A percentile compares a stretch with the other conserved stretches of the same genome.
phyloP scores from a whole-genome alignment of 1,140 invertebrate species.

The Drosophila dunni region DNA sequence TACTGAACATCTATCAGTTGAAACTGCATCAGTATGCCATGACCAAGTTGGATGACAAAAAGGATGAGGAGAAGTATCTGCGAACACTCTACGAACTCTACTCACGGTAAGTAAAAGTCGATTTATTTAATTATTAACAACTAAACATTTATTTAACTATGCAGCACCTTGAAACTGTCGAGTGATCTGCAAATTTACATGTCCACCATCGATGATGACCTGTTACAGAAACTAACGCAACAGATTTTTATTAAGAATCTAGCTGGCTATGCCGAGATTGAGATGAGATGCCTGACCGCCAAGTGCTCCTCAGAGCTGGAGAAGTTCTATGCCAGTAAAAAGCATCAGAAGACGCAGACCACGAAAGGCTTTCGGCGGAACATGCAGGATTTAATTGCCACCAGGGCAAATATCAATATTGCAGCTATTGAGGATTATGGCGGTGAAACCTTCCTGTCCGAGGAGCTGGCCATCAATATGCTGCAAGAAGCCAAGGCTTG shows the following conservation, averaged over 20 bases:
- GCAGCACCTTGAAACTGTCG: conserved; percentile 90
- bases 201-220: conserved; percentile 92
- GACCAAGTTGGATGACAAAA: conserved; percentile 90
- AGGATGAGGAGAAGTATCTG: conserved; percentile 94
- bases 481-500: conserved; percentile 96
- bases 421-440: conserved; percentile 97
- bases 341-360: conserved; percentile 96
- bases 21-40: conserved; percentile 95
- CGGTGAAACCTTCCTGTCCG: conserved; percentile 98
- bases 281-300: conserved; percentile 91
- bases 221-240: conserved; percentile 91
- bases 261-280: conserved; percentile 89
- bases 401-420: conserved; percentile 96
- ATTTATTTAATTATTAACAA: background rate
- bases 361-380: conserved; percentile 97
- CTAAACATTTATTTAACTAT: background rate
- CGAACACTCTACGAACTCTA: conserved; percentile 95
- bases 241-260: conserved; percentile 94
- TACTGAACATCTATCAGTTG: conserved; percentile 97
- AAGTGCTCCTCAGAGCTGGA: conserved; percentile 91
- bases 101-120: conserved; percentile 86
- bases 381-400: conserved; percentile 96
- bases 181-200: conserved; percentile 90
- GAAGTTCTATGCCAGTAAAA: conserved; percentile 96
- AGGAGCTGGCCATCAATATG: conserved; percentile 97